Base-by-base conservation (phyloP, 2,797 vertebrate genomes). In the Ciconia nigra region DNA sequence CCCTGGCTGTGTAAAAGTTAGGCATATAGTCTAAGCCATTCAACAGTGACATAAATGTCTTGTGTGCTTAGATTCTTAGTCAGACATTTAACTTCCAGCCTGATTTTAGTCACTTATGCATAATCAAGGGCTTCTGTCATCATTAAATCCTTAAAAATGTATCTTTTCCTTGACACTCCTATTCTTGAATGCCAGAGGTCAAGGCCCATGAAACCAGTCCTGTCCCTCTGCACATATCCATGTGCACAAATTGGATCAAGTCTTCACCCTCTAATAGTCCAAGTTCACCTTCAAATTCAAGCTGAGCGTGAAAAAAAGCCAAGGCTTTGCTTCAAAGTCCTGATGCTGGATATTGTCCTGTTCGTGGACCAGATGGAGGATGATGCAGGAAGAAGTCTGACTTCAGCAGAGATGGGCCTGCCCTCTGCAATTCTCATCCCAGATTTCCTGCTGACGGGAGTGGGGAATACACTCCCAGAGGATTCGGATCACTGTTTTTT, bases 81-180 rank as follows among this genome's bases (percentile, higher is more conserved):
- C 51, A 95, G 90, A 87, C 44, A 85, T 92, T 95, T 94, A 92
- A 80, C 54, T 94, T 90, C 25, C 49, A 85, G 46, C 5, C 57
- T 77, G 74, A 73, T 89, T 87, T 94, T 87, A 89, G 90, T 87
- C 13, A 61, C 55, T 84, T 80, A 69, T 55, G 71, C 52, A 87
- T 83, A 93, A 90, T 90, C 78, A 65, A 96, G 57, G 59, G 10
- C 29, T 77, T 81, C 78, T 85, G 19, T 78, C 74, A 83, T 87
- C 88, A 85, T 90, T 90, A 92, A 83, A 83, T 84, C 35, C 74
- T 93, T 90, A 37, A 91, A 93, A 95, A 79, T 59, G 2, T 76
- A 72, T 82, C 28, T 29, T 85, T 96, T 62, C 49, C 35, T 82
- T 83, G 63, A 77, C 41, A 57, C 8, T 84, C 42, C 19, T 92